These are phyloP conservation scores for Falco concolor DNA, from an alignment of 2,797 vertebrate species.

Conservation along the genomic window DNA sequence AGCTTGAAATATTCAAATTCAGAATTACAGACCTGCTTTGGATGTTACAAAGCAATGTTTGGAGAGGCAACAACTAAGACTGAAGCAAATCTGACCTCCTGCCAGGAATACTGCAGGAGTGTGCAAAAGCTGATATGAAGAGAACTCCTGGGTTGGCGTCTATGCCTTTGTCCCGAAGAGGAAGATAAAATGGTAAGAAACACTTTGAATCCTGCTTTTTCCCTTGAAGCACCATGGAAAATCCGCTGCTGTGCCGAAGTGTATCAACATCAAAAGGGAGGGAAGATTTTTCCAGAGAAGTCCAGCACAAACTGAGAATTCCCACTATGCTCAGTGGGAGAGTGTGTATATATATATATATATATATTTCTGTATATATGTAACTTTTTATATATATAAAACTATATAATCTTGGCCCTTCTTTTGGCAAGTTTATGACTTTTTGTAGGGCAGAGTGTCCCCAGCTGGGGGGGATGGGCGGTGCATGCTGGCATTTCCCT, in stretches of 20 bases:
- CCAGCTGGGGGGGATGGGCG: rapidly evolving
- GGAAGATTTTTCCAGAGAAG: background rate
- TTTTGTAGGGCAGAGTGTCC: background rate
- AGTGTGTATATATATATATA: no score
- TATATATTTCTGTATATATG: no score
- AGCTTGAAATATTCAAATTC: background rate
- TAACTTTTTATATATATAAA: background rate
- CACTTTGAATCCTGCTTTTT: background rate
- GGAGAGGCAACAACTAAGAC: background rate
- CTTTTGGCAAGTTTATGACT: background rate
- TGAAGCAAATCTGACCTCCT: background rate
- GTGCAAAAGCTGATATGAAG: background rate
- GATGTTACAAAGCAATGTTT: background rate
- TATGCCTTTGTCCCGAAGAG: conserved; percentile 10
- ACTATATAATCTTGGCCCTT: background rate
- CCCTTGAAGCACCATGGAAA: background rate
- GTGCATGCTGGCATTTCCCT: background rate
- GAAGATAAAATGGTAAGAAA: background rate
- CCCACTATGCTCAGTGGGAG: rapidly evolving
- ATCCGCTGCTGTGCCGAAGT: background rate
- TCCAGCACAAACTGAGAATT: background rate
- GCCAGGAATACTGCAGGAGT: background rate
- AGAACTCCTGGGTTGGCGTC: background rate
- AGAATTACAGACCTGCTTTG: background rate
- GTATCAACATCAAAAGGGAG: background rate